Conservation (phyloP, 2,888 invertebrate species). For the Tenthredo scrophulariae region DNA sequence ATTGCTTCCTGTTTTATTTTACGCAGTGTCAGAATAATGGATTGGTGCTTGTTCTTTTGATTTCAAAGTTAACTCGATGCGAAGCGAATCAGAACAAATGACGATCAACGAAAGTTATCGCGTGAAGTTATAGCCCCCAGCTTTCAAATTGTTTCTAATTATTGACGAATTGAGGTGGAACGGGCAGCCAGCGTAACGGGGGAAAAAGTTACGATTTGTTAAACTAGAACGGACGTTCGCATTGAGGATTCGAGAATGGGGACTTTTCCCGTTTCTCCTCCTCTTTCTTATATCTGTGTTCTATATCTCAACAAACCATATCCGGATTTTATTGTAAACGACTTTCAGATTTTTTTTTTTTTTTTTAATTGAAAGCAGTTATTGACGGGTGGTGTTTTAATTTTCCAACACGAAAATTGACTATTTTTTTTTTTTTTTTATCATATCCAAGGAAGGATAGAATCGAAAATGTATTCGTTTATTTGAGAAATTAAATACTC, state of each 20-base stretch:
- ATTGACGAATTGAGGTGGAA: slow-evolving; percentile 31
- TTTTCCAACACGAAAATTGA: neutral
- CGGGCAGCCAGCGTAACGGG: slow-evolving; percentile 4
- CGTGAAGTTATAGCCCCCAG: neutral
- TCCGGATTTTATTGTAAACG: neutral
- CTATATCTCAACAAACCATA: neutral
- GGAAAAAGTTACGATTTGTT: neutral
- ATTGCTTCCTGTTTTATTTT: neutral
- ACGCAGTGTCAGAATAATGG: slow-evolving; percentile 6
- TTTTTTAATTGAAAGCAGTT: neutral
- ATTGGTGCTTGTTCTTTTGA: neutral
- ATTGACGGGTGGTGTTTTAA: neutral
- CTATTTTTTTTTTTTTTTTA: neutral
- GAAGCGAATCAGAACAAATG: slow-evolving; percentile 49
- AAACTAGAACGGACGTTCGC: neutral
- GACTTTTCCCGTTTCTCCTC: neutral
- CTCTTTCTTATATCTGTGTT: neutral
- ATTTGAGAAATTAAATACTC: neutral
- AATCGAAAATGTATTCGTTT: neutral
- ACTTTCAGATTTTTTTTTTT: neutral
- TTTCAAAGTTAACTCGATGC: slow-evolving; percentile 23
- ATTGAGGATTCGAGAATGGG: neutral
- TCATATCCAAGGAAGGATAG: too few species aligned
- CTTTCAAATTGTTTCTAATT: slow-evolving; percentile 31
- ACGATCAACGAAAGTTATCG: slow-evolving; percentile 4